A percentile compares a stretch with the other conserved stretches of the same genome.
Conservation (phyloP, 2,797 vertebrate genomes). For the Adrianichthys oophorus region DNA sequence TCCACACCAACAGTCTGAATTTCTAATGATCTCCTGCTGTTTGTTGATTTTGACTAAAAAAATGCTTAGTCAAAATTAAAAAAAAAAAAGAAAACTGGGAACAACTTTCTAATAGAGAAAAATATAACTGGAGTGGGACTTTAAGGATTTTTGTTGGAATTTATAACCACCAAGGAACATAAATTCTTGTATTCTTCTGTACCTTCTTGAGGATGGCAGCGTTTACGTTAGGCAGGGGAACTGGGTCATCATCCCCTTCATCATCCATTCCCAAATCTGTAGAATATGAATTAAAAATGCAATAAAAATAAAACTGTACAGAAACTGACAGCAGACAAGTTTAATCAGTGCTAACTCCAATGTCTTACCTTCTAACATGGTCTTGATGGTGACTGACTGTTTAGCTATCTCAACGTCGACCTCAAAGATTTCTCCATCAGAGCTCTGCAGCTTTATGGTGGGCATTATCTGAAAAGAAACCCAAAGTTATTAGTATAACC, state of each 20-base stretch:
- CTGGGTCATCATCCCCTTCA: conserved; percentile 98
- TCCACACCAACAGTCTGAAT: too few species aligned
- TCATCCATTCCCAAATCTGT: conserved; percentile 99
- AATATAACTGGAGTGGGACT: too few species aligned
- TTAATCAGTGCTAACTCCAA: neutral
- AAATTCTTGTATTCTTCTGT: conserved; percentile 12
- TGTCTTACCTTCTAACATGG: conserved; percentile 93
- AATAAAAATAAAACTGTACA: neutral
- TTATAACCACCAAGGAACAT: too few species aligned
- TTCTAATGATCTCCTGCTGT: too few species aligned
- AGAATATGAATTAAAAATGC: neutral
- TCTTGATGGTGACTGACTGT: conserved; percentile 98
- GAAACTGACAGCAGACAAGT: neutral
- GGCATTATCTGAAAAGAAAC: conserved; percentile 85
- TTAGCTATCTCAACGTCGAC: conserved; percentile 99
- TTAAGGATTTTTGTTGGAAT: too few species aligned
- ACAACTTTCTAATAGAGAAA: too few species aligned
- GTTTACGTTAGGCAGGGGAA: conserved; percentile 97
- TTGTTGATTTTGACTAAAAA: too few species aligned
- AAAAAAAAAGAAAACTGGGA: too few species aligned
- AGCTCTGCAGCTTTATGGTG: conserved; percentile 98
- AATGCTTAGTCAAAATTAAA: too few species aligned
- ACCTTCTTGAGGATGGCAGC: conserved; percentile 99
- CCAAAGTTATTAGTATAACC: neutral
- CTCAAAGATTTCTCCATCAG: conserved; percentile 98